Conservation (phyloP, 2,888 invertebrate genomes). For the Ametastegia equiseti region DNA sequence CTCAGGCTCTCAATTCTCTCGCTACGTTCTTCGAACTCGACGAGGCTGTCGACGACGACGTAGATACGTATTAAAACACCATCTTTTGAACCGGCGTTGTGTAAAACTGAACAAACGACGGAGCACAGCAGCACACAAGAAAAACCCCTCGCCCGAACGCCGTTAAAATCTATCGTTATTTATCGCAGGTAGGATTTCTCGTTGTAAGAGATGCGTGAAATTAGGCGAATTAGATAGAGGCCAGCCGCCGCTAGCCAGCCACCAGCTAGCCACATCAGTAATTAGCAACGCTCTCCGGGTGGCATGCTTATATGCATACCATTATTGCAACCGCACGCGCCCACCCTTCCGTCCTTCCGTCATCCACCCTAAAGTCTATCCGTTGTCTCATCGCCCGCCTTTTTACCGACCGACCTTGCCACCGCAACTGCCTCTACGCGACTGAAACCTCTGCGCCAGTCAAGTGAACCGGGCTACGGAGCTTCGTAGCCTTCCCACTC, state of each 20-base stretch:
- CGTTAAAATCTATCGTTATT: not conserved
- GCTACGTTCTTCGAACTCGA: not conserved
- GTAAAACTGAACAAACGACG: not conserved
- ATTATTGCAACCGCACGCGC: conserved; percentile 34
- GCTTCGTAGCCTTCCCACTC: not conserved
- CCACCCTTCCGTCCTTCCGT: conserved; percentile 42
- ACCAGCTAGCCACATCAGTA: conserved; percentile 32
- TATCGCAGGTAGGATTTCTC: conserved; percentile 1
- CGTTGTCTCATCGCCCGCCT: conserved; percentile 43
- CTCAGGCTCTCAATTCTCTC: not conserved
- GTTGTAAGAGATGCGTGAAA: not conserved
- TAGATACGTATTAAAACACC: conserved; percentile 12
- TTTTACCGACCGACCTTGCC: conserved; percentile 38
- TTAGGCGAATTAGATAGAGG: conserved; percentile 12
- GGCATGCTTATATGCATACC: conserved; percentile 44
- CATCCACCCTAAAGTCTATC: conserved; percentile 28
- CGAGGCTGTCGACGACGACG: not conserved
- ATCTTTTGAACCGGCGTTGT: not conserved
- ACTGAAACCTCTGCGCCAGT: conserved; percentile 51
- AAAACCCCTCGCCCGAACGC: not conserved
- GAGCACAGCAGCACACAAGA: not conserved
- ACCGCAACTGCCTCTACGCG: conserved; percentile 58
- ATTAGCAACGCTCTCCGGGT: conserved; percentile 32
- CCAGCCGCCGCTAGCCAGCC: conserved; percentile 44
- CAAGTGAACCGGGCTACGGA: not conserved